Conservation (phyloP, 2,888 invertebrate genomes). For the Hylaea fasciaria region DNA sequence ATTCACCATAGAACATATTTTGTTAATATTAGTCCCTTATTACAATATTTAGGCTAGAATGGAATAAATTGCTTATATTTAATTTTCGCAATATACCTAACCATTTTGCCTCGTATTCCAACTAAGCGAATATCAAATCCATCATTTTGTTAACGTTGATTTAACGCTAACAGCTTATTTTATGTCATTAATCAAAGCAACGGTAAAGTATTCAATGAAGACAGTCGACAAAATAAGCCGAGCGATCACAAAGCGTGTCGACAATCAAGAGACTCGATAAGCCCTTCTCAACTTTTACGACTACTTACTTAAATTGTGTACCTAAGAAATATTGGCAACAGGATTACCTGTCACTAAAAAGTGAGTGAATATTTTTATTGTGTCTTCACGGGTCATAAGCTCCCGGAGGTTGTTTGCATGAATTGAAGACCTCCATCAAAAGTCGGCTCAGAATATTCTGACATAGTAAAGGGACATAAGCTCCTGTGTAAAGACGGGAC, state of each 20-base stretch:
- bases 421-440: constrained; percentile 32
- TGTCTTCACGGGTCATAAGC: constrained; percentile 23
- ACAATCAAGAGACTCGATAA: constrained; percentile 1
- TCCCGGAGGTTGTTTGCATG: constrained; percentile 13
- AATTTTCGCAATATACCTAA: too few species aligned
- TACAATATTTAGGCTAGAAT: too few species aligned
- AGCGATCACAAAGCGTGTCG: neutral
- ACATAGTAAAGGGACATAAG: constrained; percentile 30
- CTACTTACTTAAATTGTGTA: constrained; percentile 1
- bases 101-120: too few species aligned
- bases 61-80: too few species aligned
- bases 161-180: too few species aligned
- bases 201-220: too few species aligned
- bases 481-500: constrained; percentile 24
- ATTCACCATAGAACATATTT: too few species aligned
- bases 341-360: constrained; percentile 17
- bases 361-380: constrained; percentile 15
- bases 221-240: too few species aligned
- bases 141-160: too few species aligned
- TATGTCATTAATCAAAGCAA: too few species aligned
- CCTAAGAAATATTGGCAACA: constrained; percentile 3
- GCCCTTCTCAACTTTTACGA: neutral
- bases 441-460: constrained; percentile 21
- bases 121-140: too few species aligned
- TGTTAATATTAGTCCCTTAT: too few species aligned